These are phyloP conservation scores for Sinocyclocheilus grahami DNA, from an alignment of 2,113 vertebrate species.

Conservation along the genomic window DNA sequence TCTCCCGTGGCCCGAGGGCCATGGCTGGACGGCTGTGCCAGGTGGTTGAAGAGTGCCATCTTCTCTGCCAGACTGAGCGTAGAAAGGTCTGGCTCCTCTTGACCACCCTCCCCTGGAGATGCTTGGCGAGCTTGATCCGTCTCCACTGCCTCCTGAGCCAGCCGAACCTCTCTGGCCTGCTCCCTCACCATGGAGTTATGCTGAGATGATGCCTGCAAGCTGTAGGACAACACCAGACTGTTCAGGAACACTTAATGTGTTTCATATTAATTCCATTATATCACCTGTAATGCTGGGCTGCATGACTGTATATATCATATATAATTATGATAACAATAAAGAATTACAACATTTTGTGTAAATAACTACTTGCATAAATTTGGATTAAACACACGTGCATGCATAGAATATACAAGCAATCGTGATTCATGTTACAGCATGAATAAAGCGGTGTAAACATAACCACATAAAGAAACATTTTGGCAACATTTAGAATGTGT, in stretches of 20 bases:
- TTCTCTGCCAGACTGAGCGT: constrained; percentile 93
- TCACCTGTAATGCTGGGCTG: background rate
- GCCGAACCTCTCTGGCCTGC: constrained; percentile 39
- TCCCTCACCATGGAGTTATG: constrained; percentile 53
- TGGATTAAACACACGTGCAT: background rate
- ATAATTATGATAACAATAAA: background rate
- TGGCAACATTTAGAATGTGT: background rate
- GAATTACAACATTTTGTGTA: background rate
- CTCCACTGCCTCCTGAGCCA: constrained; percentile 36
- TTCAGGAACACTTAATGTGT: background rate
- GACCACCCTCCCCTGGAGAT: constrained; percentile 58
- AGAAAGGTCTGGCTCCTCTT: constrained; percentile 90
- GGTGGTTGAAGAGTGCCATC: constrained; percentile 95
- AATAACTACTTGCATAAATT: background rate
- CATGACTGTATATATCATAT: background rate
- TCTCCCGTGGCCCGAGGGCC: constrained; percentile 80
- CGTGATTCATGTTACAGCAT: background rate
- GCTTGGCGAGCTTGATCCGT: background rate
- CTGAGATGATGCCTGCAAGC: constrained; percentile 83
- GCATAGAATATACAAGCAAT: background rate
- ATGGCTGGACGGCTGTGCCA: constrained; percentile 86
- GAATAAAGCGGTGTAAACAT: background rate
- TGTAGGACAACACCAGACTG: constrained; percentile 54
- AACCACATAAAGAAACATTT: background rate
- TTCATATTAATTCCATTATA: background rate